phyloP scores from a whole-genome alignment of 2,888 invertebrate genomes.

The Diarsia dahlii region DNA sequence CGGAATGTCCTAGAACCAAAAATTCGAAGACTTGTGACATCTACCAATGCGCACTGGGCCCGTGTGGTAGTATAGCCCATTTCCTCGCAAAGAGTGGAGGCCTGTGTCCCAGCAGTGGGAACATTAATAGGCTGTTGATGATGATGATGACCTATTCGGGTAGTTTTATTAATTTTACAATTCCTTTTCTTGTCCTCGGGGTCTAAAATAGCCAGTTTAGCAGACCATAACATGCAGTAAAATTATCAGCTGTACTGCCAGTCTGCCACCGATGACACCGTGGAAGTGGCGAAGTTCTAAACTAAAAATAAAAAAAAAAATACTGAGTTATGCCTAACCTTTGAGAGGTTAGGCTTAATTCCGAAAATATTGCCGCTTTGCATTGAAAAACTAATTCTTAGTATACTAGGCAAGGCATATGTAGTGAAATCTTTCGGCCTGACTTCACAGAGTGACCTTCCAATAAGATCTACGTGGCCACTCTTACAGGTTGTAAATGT shows the following conservation, averaged over 20 bases:
- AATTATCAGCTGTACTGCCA: not conserved
- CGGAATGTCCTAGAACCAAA: no score
- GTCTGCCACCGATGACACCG: not conserved
- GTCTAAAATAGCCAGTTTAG: no score
- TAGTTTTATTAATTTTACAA: not conserved
- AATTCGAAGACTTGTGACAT: no score
- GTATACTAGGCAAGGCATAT: not conserved
- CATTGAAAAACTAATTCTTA: not conserved
- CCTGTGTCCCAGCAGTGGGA: no score
- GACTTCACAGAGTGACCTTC: conserved; percentile 6
- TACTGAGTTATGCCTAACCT: not conserved
- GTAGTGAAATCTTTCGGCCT: conserved; percentile 8
- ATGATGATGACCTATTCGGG: no score
- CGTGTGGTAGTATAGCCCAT: no score
- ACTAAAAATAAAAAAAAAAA: not conserved
- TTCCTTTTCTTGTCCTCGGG: not conserved
- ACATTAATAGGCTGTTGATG: no score
- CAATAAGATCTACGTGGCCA: not conserved
- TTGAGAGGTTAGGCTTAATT: not conserved
- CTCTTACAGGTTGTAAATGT: not conserved
- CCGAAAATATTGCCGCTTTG: not conserved
- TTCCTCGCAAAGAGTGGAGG: no score
- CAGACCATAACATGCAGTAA: not conserved
- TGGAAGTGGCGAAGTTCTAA: not conserved
- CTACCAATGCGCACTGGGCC: no score